Conservation (phyloP, 2,797 vertebrate species). For the Phrynocephalus forsythii region DNA sequence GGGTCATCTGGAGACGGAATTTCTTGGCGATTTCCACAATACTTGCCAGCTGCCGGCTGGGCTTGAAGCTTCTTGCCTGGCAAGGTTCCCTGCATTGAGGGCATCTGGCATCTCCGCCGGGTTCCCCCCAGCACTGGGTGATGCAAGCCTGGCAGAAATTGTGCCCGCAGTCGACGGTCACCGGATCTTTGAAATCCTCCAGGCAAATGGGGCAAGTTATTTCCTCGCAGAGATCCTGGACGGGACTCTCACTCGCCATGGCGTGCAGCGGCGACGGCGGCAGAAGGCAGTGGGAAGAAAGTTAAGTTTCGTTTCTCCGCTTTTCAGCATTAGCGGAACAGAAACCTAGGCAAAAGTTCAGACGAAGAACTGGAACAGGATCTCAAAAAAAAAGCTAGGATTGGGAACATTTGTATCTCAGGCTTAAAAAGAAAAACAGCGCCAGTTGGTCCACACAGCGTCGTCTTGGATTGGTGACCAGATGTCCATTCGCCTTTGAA, state of each 20-base stretch:
- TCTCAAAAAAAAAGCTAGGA: too few relatives aligned
- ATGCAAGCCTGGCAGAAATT: constrained; percentile 20
- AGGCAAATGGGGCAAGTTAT: neutral
- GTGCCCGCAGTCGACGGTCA: constrained; percentile 5
- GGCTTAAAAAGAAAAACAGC: too few relatives aligned
- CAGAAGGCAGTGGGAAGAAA: too few relatives aligned
- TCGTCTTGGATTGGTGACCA: too few relatives aligned
- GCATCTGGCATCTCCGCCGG: neutral
- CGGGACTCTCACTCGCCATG: neutral
- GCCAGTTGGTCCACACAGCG: too few relatives aligned
- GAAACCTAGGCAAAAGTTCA: too few relatives aligned
- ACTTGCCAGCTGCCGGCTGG: neutral
- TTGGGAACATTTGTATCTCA: too few relatives aligned
- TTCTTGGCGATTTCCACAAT: neutral
- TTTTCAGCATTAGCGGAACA: too few relatives aligned
- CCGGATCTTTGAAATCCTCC: neutral
- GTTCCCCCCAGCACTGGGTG: neutral
- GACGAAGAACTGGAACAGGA: too few relatives aligned
- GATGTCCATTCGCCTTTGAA: too few relatives aligned
- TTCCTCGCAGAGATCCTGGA: constrained; percentile 9
- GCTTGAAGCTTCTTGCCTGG: neutral
- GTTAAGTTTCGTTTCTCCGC: neutral
- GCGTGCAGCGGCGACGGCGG: neutral
- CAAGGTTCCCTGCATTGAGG: neutral
- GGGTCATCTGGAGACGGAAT: neutral